phyloP scores from a whole-genome alignment of 53 echinoderm and acorn worm species.

The Holothuria scabra region DNA sequence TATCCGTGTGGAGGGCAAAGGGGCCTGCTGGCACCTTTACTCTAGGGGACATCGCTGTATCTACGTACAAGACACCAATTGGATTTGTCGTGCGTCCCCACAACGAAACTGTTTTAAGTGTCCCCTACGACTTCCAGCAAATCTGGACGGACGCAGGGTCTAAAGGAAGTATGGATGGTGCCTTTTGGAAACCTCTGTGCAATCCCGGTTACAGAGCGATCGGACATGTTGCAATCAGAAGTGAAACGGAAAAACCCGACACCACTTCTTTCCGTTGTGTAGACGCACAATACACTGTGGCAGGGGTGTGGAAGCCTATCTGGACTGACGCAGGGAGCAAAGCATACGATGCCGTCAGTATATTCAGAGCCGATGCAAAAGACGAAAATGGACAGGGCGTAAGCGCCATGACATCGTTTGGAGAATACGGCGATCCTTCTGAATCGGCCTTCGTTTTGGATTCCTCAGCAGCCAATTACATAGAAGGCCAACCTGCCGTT shows the following conservation, averaged over 20 bases:
- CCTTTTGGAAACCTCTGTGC: not conserved
- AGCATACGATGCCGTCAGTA: not conserved
- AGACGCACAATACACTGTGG: not conserved
- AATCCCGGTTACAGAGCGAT: not conserved
- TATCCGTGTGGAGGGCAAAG: too few species aligned
- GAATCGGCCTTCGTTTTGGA: not conserved
- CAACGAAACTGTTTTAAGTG: too few species aligned
- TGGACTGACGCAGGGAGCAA: not conserved
- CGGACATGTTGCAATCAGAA: not conserved
- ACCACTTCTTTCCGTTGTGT: not conserved
- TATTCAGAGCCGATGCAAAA: not conserved
- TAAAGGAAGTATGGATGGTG: too few species aligned
- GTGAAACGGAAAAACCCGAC: not conserved
- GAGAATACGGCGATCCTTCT: not conserved
- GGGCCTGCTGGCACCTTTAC: too few species aligned
- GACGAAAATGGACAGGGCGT: constrained; percentile 13
- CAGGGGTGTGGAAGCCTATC: not conserved
- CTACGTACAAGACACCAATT: too few species aligned
- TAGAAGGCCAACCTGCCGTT: too few species aligned
- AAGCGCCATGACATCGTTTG: not conserved
- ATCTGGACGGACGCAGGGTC: too few species aligned
- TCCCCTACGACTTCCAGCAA: too few species aligned
- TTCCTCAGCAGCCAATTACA: too few species aligned
- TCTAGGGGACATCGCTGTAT: too few species aligned
- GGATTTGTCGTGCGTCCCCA: too few species aligned